These are phyloP conservation scores for Stegodyphus dumicola DNA, from an alignment of 1,140 invertebrate species.

Conservation along the genomic window DNA sequence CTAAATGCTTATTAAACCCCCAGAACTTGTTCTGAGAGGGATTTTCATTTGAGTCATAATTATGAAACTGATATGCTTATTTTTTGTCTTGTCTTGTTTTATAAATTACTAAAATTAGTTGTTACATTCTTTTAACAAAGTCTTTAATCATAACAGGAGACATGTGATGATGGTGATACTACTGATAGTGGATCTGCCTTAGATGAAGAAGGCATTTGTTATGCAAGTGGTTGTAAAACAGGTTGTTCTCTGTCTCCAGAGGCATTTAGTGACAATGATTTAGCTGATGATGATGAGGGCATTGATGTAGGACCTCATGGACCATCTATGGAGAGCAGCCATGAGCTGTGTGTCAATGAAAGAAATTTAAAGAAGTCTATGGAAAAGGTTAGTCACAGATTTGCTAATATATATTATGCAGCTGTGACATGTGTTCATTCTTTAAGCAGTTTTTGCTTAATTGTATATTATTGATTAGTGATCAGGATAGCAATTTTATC, in stretches of 20 bases:
- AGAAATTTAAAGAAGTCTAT: constrained; percentile 70
- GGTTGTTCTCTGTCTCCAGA: constrained; percentile 7
- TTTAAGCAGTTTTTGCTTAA: too few species aligned
- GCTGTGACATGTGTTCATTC: too few species aligned
- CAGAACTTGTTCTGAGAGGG: too few species aligned
- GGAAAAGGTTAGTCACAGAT: constrained; percentile 64
- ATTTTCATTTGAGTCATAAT: too few species aligned
- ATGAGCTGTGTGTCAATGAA: constrained; percentile 62
- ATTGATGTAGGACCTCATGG: constrained; percentile 74
- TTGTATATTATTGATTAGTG: too few species aligned
- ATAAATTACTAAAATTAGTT: too few species aligned
- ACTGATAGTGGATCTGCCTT: constrained; percentile 77
- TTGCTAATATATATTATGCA: neutral
- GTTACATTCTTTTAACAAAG: too few species aligned
- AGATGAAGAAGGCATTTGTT: constrained; percentile 73
- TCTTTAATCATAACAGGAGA: neutral
- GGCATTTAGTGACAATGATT: constrained; percentile 30
- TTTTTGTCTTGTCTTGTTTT: too few species aligned
- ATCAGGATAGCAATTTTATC: too few species aligned
- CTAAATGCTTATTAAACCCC: too few species aligned
- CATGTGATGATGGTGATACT: constrained; percentile 76
- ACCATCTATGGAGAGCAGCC: constrained; percentile 17
- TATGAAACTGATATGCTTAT: too few species aligned
- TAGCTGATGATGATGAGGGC: constrained; percentile 71
- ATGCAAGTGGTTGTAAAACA: neutral